Evolutionary conservation across 1,140 invertebrate genomes (phyloP), one percentile per base, ranked within the genome.

Genomic region (Anoplophora glabripennis): DNA sequence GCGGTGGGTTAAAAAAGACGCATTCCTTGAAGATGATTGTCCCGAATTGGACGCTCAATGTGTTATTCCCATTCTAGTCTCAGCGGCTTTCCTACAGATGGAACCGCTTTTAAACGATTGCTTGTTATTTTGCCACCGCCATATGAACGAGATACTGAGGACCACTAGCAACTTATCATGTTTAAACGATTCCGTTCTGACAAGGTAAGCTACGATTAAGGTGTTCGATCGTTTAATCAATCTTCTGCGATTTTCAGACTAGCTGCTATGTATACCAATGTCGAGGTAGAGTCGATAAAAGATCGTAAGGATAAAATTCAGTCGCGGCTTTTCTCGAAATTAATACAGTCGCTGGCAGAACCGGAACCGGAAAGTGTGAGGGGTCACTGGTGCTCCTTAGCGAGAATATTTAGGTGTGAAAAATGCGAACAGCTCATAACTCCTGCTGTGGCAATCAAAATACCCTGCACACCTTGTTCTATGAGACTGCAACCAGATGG

Each of bases 51-150:
- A 96, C 71, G 79, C 89, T 0, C 85, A 81, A 54, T 96, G 93
- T 77, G 93, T 94, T 0, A 84, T 96, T 53, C 92, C 93, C 0
- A 92, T 98, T 51, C 80, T 96, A 56, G 91, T 96, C 1, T 96
- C 93, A 0, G 94, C 94, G 0, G 90, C 92, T 11, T 98, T 98
- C 75, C 78, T 98, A 7, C 90, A 94, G 81, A 96, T 97, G 93
- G 88, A 93, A 68, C 87, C 87, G 11, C 77, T 97, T 51, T 79
- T 94, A 2, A 81, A 91, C 53, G 86, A 88, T 70, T 93, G 91
- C 56, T 72, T 95, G n/a, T 78, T 84, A 37, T 94, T 84, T 76
- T 90, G 90, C 59, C 88, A 90, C 65, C 79, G 85, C 36, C 85
- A 92, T 72, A 85, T 93, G 75, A 87, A 87, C 58, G 87, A 91